phyloP scores from a whole-genome alignment of 2,888 invertebrate genomes.

The Periphyllus acericola region DNA sequence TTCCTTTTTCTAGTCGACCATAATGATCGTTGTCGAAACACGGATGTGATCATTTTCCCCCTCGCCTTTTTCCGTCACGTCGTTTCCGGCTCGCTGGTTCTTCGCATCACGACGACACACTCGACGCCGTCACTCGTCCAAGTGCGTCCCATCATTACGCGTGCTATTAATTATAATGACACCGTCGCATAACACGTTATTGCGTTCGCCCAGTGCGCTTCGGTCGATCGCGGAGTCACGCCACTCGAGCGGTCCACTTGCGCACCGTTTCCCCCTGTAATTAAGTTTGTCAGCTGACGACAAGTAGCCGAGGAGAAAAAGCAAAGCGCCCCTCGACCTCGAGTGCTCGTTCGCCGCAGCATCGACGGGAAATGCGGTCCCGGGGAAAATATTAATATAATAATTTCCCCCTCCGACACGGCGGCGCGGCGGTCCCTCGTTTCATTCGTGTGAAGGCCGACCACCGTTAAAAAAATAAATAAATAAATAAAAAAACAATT shows the following conservation, averaged over 20 bases:
- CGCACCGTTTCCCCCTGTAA: not conserved
- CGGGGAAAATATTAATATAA: constrained; percentile 5
- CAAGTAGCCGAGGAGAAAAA: not conserved
- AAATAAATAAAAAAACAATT: constrained; percentile 18
- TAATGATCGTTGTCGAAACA: too few species aligned
- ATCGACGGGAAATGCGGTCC: not conserved
- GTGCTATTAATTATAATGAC: not conserved
- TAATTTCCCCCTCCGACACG: not conserved
- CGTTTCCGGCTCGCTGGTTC: too few species aligned
- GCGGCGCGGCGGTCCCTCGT: not conserved
- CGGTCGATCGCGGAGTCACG: not conserved
- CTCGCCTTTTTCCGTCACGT: too few species aligned
- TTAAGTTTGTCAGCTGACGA: constrained; percentile 21
- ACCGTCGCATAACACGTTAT: not conserved
- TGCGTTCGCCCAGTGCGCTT: not conserved
- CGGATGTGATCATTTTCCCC: too few species aligned
- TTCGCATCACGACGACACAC: not conserved
- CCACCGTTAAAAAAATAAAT: not conserved
- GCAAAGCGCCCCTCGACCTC: not conserved
- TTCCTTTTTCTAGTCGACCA: too few species aligned
- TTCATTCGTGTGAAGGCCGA: not conserved
- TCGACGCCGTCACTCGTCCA: not conserved
- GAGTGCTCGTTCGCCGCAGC: not conserved
- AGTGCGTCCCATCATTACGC: not conserved
- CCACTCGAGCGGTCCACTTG: not conserved